Percentiles rank a stretch among this genome's conserved stretches.
Evolutionary conservation across 2,888 invertebrate species (phyloP).

Genomic region (Hyppa rectilinea): DNA sequence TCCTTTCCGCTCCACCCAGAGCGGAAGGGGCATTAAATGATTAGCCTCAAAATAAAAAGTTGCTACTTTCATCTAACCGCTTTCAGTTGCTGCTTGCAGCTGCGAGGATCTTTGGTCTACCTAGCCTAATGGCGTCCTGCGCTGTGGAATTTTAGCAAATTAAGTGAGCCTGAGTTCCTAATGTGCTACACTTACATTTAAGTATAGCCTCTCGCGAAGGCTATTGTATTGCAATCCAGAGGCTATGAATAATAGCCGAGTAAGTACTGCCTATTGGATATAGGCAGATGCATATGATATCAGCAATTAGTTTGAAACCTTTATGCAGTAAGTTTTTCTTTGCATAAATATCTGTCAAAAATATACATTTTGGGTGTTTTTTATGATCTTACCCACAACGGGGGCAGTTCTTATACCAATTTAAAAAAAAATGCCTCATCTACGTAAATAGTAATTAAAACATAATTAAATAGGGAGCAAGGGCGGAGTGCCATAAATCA

Average conservation of each 20-base stretch:
- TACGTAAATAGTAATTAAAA: slow-evolving; percentile 37
- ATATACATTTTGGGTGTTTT: neutral
- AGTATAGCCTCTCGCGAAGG: neutral
- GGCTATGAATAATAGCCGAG: neutral
- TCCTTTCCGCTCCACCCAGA: no score
- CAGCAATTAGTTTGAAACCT: neutral
- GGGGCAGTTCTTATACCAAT: neutral
- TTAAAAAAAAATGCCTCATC: neutral
- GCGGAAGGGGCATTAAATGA: no score
- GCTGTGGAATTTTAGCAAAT: neutral
- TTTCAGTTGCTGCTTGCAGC: neutral
- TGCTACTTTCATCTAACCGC: neutral
- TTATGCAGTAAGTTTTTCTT: neutral
- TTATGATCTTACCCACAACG: neutral
- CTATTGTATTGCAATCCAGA: neutral
- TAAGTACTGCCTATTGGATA: neutral
- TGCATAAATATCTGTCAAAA: neutral
- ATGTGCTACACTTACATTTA: neutral
- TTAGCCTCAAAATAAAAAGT: no score
- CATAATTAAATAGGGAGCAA: slow-evolving; percentile 48
- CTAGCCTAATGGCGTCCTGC: neutral
- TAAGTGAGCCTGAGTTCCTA: neutral
- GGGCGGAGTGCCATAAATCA: slow-evolving; percentile 56
- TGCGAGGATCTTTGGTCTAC: neutral
- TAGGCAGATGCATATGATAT: neutral